Conservation (phyloP, 2,888 invertebrate genomes). For the Pachliopta kotzebuea region DNA sequence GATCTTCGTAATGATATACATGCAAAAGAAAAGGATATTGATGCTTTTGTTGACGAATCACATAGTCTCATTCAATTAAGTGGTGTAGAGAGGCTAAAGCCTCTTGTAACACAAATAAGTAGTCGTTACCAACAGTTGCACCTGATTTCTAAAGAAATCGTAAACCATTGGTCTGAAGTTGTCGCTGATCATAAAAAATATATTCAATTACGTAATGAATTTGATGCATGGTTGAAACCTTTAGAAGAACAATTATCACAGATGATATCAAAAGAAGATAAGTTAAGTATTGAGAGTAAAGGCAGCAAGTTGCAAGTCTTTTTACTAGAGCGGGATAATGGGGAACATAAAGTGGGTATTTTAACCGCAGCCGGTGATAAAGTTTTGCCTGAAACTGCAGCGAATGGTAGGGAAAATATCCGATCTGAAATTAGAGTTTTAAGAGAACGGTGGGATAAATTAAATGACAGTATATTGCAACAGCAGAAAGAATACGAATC, state of each 20-base stretch:
- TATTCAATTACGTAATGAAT: conserved; percentile 86
- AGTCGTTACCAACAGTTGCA: conserved; percentile 91
- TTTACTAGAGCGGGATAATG: conserved; percentile 90
- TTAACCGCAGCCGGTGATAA: conserved; percentile 91
- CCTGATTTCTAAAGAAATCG: conserved; percentile 90
- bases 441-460: conserved; percentile 92
- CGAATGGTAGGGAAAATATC: conserved; percentile 93
- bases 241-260: conserved; percentile 85
- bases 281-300: conserved; percentile 83
- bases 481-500: conserved; percentile 93
- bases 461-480: conserved; percentile 90
- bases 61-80: conserved; percentile 91
- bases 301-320: conserved; percentile 86
- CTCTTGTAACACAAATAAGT: conserved; percentile 93
- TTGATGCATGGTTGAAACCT: conserved; percentile 88
- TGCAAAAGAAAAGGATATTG: conserved; percentile 91
- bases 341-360: conserved; percentile 87
- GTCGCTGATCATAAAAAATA: conserved; percentile 92
- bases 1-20: conserved; percentile 88
- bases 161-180: conserved; percentile 90
- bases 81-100: conserved; percentile 91
- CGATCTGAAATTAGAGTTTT: conserved; percentile 90
- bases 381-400: conserved; percentile 95
- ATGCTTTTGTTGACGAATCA: conserved; percentile 93
- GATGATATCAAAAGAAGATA: conserved; percentile 83